A percentile compares a stretch with the other conserved stretches of the same genome.
phyloP scores from a whole-genome alignment of 2,888 invertebrate species.

The Barypeithes pellucidus region DNA sequence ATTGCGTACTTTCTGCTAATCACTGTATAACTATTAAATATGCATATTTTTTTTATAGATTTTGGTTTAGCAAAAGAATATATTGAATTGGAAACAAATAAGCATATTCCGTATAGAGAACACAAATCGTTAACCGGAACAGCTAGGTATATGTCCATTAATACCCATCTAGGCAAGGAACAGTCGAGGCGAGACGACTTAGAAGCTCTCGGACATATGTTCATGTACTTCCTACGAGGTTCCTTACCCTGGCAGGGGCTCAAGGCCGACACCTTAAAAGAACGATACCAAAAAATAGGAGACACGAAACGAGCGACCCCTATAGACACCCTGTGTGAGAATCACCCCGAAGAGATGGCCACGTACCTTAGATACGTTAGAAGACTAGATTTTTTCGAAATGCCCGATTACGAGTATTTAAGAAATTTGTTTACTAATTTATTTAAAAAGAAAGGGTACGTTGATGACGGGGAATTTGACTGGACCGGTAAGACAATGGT shows the following conservation, averaged over 20 bases:
- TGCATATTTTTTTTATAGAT: constrained; percentile 76
- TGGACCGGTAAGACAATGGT: constrained; percentile 88
- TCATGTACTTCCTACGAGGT: constrained; percentile 99
- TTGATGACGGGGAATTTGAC: constrained; percentile 94
- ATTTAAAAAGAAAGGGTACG: constrained; percentile 89
- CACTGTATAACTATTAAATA: too few species aligned
- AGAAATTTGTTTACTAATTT: constrained; percentile 95
- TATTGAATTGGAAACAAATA: constrained; percentile 99
- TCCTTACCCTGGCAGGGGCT: constrained; percentile 99
- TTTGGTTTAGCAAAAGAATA: constrained; percentile 99
- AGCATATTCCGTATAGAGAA: constrained; percentile 99
- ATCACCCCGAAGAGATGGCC: constrained; percentile 96
- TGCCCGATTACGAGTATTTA: constrained; percentile 99
- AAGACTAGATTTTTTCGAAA: constrained; percentile 99
- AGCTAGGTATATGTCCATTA: constrained; percentile 99
- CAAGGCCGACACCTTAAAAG: constrained; percentile 98
- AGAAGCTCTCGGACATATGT: constrained; percentile 99
- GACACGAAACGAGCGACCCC: constrained; percentile 99
- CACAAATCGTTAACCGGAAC: constrained; percentile 99
- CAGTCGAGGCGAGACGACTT: constrained; percentile 99
- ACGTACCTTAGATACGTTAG: constrained; percentile 97
- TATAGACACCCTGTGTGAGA: constrained; percentile 93
- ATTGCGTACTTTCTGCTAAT: too few species aligned
- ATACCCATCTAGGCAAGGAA: constrained; percentile 99
- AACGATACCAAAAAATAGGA: constrained; percentile 99